Evolutionary conservation across 2,113 vertebrate genomes (phyloP).

Genomic region (Arothron firmamentum): DNA sequence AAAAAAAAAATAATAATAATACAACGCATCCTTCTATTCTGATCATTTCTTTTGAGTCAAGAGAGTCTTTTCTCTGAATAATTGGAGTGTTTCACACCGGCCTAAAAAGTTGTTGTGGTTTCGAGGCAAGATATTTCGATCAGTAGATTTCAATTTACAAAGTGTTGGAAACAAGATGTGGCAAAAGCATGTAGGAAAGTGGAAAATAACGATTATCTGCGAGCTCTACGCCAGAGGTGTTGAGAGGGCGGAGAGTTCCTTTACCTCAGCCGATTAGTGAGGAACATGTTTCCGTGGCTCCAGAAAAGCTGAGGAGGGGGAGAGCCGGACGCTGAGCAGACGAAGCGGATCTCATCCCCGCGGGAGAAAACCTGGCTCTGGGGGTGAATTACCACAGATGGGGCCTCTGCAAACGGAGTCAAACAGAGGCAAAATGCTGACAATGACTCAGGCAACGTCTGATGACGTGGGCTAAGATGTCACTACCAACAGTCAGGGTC

Average conservation of each 20-base stretch:
- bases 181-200: slow-evolving; percentile 30
- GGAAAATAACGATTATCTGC: slow-evolving; percentile 44
- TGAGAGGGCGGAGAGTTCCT: slow-evolving; percentile 57
- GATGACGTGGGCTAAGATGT: slow-evolving; percentile 36
- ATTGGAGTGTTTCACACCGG: slow-evolving; percentile 14
- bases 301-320: slow-evolving; percentile 77
- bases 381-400: slow-evolving; percentile 76
- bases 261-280: slow-evolving; percentile 73
- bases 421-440: slow-evolving; percentile 30
- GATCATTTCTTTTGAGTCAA: slow-evolving; percentile 22
- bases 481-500: slow-evolving; percentile 32
- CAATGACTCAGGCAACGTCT: slow-evolving; percentile 31
- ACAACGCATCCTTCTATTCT: slow-evolving; percentile 20
- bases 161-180: slow-evolving; percentile 51
- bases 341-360: slow-evolving; percentile 79
- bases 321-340: slow-evolving; percentile 80
- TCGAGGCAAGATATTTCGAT: slow-evolving; percentile 2
- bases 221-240: slow-evolving; percentile 53
- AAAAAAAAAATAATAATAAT: slow-evolving; percentile 5
- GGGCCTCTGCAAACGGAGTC: slow-evolving; percentile 72
- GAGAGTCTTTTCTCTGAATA: slow-evolving; percentile 26
- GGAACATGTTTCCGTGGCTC: slow-evolving; percentile 76
- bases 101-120: slow-evolving; percentile 19
- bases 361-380: slow-evolving; percentile 73
- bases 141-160: slow-evolving; percentile 25